Evolutionary conservation across 1,140 invertebrate species (phyloP).

Genomic region (Euglossa dilemma): DNA sequence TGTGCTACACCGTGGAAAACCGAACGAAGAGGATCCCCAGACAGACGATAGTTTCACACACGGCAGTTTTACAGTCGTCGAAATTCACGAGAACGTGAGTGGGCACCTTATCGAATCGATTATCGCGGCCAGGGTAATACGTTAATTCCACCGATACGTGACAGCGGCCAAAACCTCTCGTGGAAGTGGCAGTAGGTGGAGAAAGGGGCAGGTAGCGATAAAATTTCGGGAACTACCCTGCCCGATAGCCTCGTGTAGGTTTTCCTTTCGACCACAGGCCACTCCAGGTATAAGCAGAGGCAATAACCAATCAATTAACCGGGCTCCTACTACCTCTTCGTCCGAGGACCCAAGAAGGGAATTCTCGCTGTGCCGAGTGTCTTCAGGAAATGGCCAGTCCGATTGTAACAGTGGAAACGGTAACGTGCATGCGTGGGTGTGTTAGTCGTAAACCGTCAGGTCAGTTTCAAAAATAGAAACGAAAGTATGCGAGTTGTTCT

Average conservation of each 20-base stretch:
- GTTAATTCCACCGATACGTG: not conserved
- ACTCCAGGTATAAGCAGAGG: not conserved
- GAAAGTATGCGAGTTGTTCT: too few relatives aligned
- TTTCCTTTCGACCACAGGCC: not conserved
- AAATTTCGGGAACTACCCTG: not conserved
- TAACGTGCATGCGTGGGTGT: not conserved
- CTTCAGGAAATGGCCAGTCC: constrained; percentile 2
- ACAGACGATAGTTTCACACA: not conserved
- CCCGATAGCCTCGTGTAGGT: not conserved
- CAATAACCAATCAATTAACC: constrained; percentile 36
- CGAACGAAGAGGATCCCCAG: not conserved
- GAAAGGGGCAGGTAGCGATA: not conserved
- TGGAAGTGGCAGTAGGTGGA: too few relatives aligned
- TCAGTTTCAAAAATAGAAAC: not conserved
- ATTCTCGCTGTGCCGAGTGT: not conserved
- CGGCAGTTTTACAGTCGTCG: not conserved
- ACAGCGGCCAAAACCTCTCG: too few relatives aligned
- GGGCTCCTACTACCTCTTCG: not conserved
- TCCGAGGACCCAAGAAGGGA: not conserved
- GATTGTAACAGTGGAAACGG: not conserved
- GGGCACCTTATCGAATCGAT: not conserved
- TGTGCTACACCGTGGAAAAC: not conserved
- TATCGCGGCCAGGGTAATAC: not conserved
- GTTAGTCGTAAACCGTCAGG: too few relatives aligned
- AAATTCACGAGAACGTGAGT: not conserved